Evolutionary conservation across 1,140 invertebrate genomes (phyloP), one percentile per base, ranked within the genome.

Genomic region (Nomia melanderi): DNA sequence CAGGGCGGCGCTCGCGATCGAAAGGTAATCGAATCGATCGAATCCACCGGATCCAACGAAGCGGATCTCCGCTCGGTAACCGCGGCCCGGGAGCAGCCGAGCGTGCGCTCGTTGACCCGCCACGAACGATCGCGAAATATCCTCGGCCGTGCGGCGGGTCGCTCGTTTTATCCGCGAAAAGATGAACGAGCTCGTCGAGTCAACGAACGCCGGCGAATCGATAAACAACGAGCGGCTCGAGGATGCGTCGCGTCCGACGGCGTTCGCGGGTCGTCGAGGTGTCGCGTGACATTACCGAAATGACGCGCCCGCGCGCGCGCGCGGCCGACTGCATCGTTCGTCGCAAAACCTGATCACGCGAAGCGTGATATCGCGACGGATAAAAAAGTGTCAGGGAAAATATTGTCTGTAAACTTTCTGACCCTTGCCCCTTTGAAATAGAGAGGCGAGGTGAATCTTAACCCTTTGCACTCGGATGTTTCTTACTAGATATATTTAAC

Each of bases 51-150:
- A 77, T 63, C 79, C 86, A 86, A 59, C 88, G 79, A 67, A 87
- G 82, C 88, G 85, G 62, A 88, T 87, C 81, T 89, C 84, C 87
- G 85, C 62, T 81, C 60, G 78, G 77, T 80, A 78, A 84, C 78
- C 75, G 73, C 78, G 79, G 54, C 72, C 71, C 59, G 53, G 80
- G 78, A 77, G 53, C 79, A 82, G 50, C 73, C 75, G 71, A 77
- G 78, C 80, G 81, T 82, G 72, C 54, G 72, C 72, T 69, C 80
- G 47, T 67, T 44, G 80, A 83, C 33, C 36, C 8, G 59, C n/a
- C 33, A n/a, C 36, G n/a, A n/a, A 39, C 17, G 44, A n/a, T 50
- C 20, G 44, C 44, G 44, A 17, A n/a, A 50, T 36, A n/a, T 50
- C 7, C 44, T 4, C 44, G 20, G 7, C 4, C 6, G 20, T n/a